Evolutionary conservation across 2,888 invertebrate species (phyloP).

Genomic region (Mamestra brassicae): DNA sequence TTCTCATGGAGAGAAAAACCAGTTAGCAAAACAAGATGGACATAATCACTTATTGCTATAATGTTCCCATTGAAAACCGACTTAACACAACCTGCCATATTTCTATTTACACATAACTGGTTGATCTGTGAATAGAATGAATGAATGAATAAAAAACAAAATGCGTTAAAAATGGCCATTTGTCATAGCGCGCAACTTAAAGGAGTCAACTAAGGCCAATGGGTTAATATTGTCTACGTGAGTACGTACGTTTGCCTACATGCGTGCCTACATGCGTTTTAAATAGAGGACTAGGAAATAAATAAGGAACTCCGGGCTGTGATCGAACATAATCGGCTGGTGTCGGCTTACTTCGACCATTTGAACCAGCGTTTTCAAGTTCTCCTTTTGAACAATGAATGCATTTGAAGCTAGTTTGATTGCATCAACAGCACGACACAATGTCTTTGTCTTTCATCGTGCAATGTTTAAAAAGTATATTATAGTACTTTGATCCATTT

Average conservation of each 20-base stretch:
- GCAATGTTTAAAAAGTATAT: too few species aligned
- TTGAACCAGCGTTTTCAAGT: background rate
- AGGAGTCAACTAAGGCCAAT: conserved; percentile 57
- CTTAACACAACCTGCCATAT: conserved; percentile 18
- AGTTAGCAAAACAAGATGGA: background rate
- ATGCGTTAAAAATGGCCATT: conserved; percentile 26
- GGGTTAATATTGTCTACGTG: conserved; percentile 54
- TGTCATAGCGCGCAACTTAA: conserved; percentile 39
- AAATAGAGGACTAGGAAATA: conserved; percentile 18
- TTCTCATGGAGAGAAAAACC: background rate
- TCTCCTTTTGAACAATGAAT: background rate
- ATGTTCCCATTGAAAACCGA: conserved; percentile 8
- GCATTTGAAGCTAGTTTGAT: background rate
- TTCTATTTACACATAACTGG: conserved; percentile 5
- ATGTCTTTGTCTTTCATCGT: too few species aligned
- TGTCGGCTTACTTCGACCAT: conserved; percentile 12
- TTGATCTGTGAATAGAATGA: conserved; percentile 22
- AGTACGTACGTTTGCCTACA: conserved; percentile 49
- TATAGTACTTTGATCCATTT: too few species aligned
- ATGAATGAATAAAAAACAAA: conserved; percentile 46
- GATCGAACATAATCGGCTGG: conserved; percentile 11
- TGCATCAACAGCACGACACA: background rate
- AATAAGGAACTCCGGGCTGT: conserved; percentile 14
- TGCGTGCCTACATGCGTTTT: conserved; percentile 42
- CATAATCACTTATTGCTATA: conserved; percentile 6